Conservation (phyloP, 2,888 invertebrate genomes). For the Luffia ferchaultella region DNA sequence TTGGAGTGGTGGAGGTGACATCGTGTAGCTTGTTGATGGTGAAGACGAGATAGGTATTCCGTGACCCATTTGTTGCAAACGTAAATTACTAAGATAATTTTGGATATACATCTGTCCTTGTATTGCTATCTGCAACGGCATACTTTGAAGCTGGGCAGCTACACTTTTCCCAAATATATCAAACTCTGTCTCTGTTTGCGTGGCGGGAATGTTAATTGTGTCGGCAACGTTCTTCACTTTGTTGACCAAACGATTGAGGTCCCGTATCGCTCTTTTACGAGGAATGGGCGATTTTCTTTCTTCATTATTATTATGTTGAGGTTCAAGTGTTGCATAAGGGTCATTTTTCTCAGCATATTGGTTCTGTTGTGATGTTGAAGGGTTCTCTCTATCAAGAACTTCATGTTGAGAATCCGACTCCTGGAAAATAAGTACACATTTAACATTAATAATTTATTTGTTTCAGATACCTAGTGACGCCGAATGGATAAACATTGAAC, state of each 20-base stretch:
- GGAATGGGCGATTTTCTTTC: too few species aligned
- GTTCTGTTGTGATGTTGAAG: slow-evolving; percentile 9
- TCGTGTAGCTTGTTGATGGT: slow-evolving; percentile 5
- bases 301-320: too few species aligned
- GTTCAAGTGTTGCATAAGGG: slow-evolving; percentile 10
- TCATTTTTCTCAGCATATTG: slow-evolving; percentile 10
- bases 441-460: slow-evolving; percentile 3
- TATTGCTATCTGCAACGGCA: slow-evolving; percentile 2
- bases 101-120: background rate
- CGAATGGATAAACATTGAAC: slow-evolving; percentile 13
- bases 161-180: slow-evolving; percentile 16
- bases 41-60: slow-evolving; percentile 11
- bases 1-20: slow-evolving; percentile 4
- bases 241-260: slow-evolving; percentile 14
- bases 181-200: slow-evolving; percentile 14
- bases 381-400: slow-evolving; percentile 10
- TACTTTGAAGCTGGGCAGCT: slow-evolving; percentile 8
- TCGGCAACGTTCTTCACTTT: slow-evolving; percentile 13
- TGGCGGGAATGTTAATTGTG: slow-evolving; percentile 8
- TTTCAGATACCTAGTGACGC: slow-evolving; percentile 13
- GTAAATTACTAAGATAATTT: slow-evolving; percentile 12
- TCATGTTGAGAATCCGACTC: slow-evolving; percentile 11
- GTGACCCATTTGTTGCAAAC: slow-evolving; percentile 11
- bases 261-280: slow-evolving; percentile 12
- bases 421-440: slow-evolving; percentile 9